Evolutionary conservation across 2,888 invertebrate species (phyloP).

Genomic region (Dolichomitus sp.): DNA sequence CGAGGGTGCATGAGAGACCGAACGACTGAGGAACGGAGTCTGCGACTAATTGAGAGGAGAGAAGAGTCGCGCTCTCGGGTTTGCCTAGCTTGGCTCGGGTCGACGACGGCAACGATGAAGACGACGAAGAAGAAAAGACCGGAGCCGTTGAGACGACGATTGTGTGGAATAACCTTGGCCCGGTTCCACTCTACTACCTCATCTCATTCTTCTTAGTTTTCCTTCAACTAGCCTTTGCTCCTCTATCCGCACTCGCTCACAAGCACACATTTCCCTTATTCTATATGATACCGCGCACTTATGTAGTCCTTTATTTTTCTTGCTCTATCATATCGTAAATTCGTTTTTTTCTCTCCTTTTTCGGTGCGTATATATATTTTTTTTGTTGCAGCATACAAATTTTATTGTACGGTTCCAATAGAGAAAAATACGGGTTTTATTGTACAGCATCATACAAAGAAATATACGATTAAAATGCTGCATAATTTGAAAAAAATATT

Average conservation of each 20-base stretch:
- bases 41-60: slow-evolving; percentile 65
- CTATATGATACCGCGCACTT: slow-evolving; percentile 12
- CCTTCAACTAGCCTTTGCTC: slow-evolving; percentile 36
- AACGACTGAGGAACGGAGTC: slow-evolving; percentile 38
- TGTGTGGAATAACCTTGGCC: slow-evolving; percentile 67
- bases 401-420: neutral
- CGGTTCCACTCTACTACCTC: slow-evolving; percentile 58
- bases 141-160: slow-evolving; percentile 63
- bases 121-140: slow-evolving; percentile 65
- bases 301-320: slow-evolving; percentile 11
- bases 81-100: slow-evolving; percentile 37
- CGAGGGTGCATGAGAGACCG: slow-evolving; percentile 53
- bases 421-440: neutral
- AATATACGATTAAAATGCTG: neutral
- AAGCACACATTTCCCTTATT: slow-evolving; percentile 44
- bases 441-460: neutral
- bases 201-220: slow-evolving; percentile 51
- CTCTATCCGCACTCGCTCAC: slow-evolving; percentile 35
- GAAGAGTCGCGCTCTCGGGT: slow-evolving; percentile 53
- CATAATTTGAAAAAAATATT: neutral
- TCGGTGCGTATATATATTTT: neutral
- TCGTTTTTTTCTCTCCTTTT: slow-evolving; percentile 16
- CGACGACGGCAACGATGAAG: slow-evolving; percentile 42
- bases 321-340: slow-evolving; percentile 18
- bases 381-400: neutral